Evolutionary conservation across 2,113 vertebrate species (phyloP).

Genomic region (Nestor notabilis): DNA sequence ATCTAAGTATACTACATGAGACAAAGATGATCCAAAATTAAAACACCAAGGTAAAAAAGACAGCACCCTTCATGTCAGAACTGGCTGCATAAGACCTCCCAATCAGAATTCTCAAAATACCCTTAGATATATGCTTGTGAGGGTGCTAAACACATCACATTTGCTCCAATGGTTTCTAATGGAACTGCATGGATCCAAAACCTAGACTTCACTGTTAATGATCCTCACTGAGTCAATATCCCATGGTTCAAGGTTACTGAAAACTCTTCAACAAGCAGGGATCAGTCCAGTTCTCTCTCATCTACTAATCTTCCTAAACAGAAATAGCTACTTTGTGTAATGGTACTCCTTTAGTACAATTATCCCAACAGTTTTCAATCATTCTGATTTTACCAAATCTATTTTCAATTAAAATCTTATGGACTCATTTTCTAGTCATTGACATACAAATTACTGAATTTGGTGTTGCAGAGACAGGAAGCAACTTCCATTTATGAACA

Average conservation of each 20-base stretch:
- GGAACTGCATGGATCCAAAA: neutral
- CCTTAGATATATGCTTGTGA: neutral
- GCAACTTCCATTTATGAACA: neutral
- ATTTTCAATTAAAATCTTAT: neutral
- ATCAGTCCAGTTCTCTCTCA: neutral
- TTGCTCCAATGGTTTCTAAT: neutral
- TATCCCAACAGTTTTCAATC: neutral
- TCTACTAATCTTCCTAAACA: neutral
- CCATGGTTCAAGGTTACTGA: neutral
- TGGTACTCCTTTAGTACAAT: neutral
- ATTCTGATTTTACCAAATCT: neutral
- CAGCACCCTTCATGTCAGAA: rapidly evolving
- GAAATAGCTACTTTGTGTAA: neutral
- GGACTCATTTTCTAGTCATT: neutral
- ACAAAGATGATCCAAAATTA: neutral
- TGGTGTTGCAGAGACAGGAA: neutral
- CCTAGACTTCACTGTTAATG: neutral
- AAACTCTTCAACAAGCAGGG: neutral
- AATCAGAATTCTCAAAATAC: neutral
- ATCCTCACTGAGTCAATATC: neutral
- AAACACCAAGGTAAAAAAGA: neutral
- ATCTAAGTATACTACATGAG: neutral
- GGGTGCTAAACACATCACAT: neutral
- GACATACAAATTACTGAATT: neutral
- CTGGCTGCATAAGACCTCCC: neutral